phyloP scores from a whole-genome alignment of 2,113 vertebrate species.

The Laticauda laticaudata region DNA sequence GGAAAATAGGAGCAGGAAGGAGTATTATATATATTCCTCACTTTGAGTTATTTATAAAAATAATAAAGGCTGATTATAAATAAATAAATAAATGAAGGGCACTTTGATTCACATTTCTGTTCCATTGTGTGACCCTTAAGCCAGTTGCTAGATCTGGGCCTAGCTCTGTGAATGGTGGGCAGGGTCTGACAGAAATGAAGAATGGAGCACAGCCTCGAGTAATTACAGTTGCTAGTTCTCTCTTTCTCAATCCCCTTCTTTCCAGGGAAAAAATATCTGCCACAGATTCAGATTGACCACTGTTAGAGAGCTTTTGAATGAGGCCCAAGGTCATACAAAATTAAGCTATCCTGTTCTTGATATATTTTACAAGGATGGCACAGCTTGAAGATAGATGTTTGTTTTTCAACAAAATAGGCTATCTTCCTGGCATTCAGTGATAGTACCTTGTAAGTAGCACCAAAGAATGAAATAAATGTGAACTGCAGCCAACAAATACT shows the following conservation, averaged over 20 bases:
- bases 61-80: not conserved
- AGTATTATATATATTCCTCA: not conserved
- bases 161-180: not conserved
- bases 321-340: not conserved
- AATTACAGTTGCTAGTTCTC: not conserved
- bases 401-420: not conserved
- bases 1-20: not conserved
- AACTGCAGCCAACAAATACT: not conserved
- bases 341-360: not conserved
- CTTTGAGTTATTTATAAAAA: not conserved
- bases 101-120: not conserved
- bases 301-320: not conserved
- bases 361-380: not conserved
- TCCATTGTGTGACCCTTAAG: not conserved
- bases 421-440: not conserved
- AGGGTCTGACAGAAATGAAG: not conserved
- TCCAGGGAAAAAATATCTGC: not conserved
- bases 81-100: not conserved
- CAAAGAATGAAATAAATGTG: not conserved
- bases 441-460: not conserved
- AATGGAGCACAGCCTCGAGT: not conserved
- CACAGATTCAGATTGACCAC: not conserved
- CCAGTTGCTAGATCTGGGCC: not conserved
- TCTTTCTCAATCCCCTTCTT: not conserved
- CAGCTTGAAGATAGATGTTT: not conserved